Evolutionary conservation across 2,797 vertebrate species (phyloP), one percentile per base, ranked within the genome.

Genomic region (Taeniopygia guttata): DNA sequence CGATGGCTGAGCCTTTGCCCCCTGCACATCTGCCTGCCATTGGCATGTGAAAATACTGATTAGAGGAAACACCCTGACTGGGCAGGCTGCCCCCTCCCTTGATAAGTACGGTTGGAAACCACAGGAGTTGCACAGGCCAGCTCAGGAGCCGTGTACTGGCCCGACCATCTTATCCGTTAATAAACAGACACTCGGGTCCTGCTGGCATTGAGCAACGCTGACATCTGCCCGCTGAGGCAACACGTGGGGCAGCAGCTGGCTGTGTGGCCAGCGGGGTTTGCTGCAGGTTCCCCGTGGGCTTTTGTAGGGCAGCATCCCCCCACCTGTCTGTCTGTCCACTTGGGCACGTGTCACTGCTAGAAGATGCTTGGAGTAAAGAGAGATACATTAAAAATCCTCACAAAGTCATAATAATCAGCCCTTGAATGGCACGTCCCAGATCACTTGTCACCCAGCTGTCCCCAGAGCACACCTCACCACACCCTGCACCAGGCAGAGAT

Each of bases 81-180:
- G 87, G 92, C 82, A 70, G 91, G 87, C 94, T 90, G 95, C 84
- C 95, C 96, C 84, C 95, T 92, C 95, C 96, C 95, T 89, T 13
- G 96, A 97, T 97, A 97, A 97, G 94, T 81, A 91, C 92, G 0
- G 95, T 93, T 96, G 92, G 92, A 97, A 97, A 95, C 93, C 95
- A 96, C 96, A 95, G 92, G 90, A 93, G 94, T 96, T 96, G 90
- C 94, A 93, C 32, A 82, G 82, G 84, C 88, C 3, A 1, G 64
- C 76, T 56, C 12, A 2, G 15, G 18, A 4, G 20, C 85, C 13
- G 5, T 10, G 11, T 17, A 38, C 78, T 2, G 1, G 86, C 88
- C 94, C 10, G 87, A 93, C 89, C 86, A n/a, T 74, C 95, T 95
- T 96, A 97, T 96, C 95, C 91, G 90, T 91, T 96, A 94, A 82